A percentile compares a stretch with the other conserved stretches of the same genome.
Conservation (phyloP, 2,113 vertebrate species). For the Callorhinus ursinus region DNA sequence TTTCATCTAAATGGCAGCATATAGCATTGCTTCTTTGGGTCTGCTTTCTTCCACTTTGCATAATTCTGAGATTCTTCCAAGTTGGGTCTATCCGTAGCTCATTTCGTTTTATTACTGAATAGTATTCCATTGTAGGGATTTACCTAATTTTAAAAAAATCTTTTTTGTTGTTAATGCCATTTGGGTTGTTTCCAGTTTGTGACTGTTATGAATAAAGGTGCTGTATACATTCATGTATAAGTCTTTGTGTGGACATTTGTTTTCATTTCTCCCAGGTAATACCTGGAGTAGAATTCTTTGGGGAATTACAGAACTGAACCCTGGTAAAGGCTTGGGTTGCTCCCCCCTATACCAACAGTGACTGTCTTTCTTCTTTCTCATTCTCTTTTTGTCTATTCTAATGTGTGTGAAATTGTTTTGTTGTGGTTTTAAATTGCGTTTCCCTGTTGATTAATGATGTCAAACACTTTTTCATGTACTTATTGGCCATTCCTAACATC, state of each 20-base stretch:
- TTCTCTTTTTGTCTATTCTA: background rate
- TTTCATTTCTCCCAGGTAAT: background rate
- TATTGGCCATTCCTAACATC: background rate
- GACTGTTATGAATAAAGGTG: background rate
- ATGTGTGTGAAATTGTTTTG: background rate
- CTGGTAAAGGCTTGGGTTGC: rapidly evolving
- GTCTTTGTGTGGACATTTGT: background rate
- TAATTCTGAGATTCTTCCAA: background rate
- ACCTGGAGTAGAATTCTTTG: background rate
- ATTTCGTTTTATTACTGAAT: background rate
- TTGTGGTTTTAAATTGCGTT: background rate
- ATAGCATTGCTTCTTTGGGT: rapidly evolving
- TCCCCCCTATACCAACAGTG: background rate
- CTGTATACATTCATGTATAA: rapidly evolving
- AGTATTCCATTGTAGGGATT: rapidly evolving
- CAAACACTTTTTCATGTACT: background rate
- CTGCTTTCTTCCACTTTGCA: background rate
- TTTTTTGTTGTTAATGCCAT: background rate
- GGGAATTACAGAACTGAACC: rapidly evolving
- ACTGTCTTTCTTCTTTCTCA: no score
- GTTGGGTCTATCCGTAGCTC: rapidly evolving
- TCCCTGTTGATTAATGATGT: background rate
- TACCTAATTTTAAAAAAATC: background rate
- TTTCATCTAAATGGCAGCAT: background rate
- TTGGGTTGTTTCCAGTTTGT: background rate